A percentile compares a stretch with the other conserved stretches of the same genome.
phyloP scores from a whole-genome alignment of 2,113 vertebrate genomes.

The Oplegnathus fasciatus region DNA sequence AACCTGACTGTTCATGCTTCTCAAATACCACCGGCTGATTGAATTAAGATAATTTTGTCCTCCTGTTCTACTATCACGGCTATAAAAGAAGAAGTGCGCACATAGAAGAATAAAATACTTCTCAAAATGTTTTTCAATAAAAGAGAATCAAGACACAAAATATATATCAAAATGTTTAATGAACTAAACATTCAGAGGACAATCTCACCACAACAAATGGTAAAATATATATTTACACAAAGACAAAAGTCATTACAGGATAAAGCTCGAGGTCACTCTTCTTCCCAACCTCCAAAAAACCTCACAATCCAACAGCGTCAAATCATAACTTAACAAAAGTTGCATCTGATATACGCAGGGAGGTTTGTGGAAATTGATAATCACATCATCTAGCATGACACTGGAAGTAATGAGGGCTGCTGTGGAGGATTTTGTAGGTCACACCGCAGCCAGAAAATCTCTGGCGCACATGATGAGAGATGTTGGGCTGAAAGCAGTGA shows the following conservation, averaged over 20 bases:
- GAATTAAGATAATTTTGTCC: not conserved
- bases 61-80: not conserved
- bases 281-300: not conserved
- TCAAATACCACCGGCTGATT: not conserved
- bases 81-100: not conserved
- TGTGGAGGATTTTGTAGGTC: not conserved
- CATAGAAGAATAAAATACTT: too few species aligned
- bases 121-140: not conserved
- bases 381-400: not conserved
- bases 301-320: conserved; percentile 9
- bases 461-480: not conserved
- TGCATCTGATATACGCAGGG: not conserved
- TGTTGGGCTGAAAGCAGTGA: not conserved
- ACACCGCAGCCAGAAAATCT: not conserved
- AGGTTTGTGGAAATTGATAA: not conserved
- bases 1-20: not conserved
- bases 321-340: conserved; percentile 33
- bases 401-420: not conserved
- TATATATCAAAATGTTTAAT: conserved; percentile 74
- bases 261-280: not conserved
- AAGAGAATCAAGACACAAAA: not conserved
- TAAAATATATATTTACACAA: conserved; percentile 69
- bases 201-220: conserved; percentile 49
- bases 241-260: conserved; percentile 23
- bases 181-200: conserved; percentile 46